Conservation (phyloP, 2,888 invertebrate species). For the Abrostola triplasia region DNA sequence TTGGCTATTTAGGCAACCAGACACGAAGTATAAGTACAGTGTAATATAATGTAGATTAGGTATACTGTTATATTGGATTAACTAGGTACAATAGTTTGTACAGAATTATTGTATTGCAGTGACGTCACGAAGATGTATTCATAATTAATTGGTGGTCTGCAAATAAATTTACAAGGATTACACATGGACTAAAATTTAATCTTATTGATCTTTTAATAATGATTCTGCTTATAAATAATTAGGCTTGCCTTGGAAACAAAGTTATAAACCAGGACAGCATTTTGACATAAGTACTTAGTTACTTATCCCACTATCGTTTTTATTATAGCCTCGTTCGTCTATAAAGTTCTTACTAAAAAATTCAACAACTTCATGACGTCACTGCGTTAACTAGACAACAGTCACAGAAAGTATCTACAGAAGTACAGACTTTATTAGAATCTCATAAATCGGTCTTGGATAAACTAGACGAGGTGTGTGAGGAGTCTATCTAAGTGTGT, state of each 20-base stretch:
- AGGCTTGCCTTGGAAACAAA: too few species aligned
- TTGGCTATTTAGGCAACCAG: constrained; percentile 33
- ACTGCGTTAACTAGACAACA: constrained; percentile 35
- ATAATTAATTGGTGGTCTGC: neutral
- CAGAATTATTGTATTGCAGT: constrained; percentile 32
- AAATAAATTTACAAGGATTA: neutral
- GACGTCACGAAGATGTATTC: constrained; percentile 25
- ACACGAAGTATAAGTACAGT: constrained; percentile 27
- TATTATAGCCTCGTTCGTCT: too few species aligned
- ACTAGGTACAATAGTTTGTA: constrained; percentile 33
- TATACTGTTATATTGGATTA: constrained; percentile 31
- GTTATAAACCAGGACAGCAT: too few species aligned
- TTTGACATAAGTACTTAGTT: too few species aligned
- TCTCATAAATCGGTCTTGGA: constrained; percentile 37
- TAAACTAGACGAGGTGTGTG: constrained; percentile 42
- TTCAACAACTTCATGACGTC: constrained; percentile 20
- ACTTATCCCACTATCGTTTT: too few species aligned
- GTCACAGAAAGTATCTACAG: constrained; percentile 41
- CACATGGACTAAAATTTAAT: too few species aligned
- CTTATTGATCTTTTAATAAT: too few species aligned
- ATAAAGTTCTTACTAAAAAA: too few species aligned
- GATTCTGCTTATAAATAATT: too few species aligned
- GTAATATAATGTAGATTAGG: constrained; percentile 36
- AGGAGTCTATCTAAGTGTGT: constrained; percentile 91
- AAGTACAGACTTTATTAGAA: constrained; percentile 19